Percentiles rank a stretch among this genome's conserved stretches.
These are phyloP conservation scores for Pogonognathellus flavescens DNA, from an alignment of 1,140 invertebrate species.

Conservation along the genomic window DNA sequence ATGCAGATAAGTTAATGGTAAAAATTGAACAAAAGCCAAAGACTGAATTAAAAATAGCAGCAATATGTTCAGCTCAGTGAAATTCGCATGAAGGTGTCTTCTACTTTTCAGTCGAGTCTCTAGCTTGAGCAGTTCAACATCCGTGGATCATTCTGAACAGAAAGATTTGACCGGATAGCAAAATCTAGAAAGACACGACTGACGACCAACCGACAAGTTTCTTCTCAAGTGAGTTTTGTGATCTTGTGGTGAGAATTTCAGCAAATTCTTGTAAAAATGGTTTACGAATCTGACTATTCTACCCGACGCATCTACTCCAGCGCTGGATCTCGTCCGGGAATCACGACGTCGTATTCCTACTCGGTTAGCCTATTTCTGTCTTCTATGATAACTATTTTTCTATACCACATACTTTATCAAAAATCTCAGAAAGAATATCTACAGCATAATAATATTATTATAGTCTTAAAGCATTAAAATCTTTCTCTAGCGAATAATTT, in stretches of 20 bases:
- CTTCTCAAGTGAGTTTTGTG: constrained; percentile 30
- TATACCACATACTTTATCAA: not conserved
- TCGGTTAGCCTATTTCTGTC: constrained; percentile 54
- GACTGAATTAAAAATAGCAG: constrained; percentile 33
- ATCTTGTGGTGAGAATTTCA: constrained; percentile 22
- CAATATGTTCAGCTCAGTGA: constrained; percentile 48
- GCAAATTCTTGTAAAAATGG: constrained; percentile 13
- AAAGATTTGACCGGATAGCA: not conserved
- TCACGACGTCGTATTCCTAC: constrained; percentile 63
- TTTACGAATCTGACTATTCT: constrained; percentile 55
- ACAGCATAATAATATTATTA: not conserved
- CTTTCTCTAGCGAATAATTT: not conserved
- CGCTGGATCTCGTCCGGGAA: constrained; percentile 53
- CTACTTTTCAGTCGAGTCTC: constrained; percentile 54
- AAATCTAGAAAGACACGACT: constrained; percentile 27
- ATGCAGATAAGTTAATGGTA: constrained; percentile 16
- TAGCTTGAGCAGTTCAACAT: constrained; percentile 53
- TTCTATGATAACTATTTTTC: not conserved
- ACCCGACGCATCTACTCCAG: constrained; percentile 58
- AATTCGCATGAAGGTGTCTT: constrained; percentile 44
- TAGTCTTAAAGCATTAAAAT: not conserved
- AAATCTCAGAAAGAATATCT: not conserved
- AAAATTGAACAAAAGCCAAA: constrained; percentile 47
- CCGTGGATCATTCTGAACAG: constrained; percentile 30
- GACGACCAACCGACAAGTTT: constrained; percentile 4